Base-by-base conservation (phyloP, 2,113 vertebrate species). In the Centropus bengalensis region DNA sequence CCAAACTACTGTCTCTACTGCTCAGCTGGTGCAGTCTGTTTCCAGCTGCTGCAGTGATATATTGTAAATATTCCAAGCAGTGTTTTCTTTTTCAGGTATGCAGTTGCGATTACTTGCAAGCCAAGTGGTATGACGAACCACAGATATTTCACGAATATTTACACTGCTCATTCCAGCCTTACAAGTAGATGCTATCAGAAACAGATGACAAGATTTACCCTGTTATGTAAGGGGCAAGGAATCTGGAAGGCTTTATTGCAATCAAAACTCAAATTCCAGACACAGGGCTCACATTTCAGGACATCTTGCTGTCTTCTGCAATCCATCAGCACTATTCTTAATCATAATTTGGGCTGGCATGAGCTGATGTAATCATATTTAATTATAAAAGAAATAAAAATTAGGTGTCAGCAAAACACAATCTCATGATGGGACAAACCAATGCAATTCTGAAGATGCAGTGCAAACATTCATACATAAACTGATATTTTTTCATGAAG, bases 141-240 rank as follows among this genome's bases (percentile, higher is more conserved):
- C 27, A 93, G 62, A 47, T 51, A 83, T 86, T 89, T 91, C 86
- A 92, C 84, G 91, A 95, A 96, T 92, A 95, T 95, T 95, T 95
- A 75, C 38, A 4, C 28, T 95, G 38, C 69, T 96, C 77, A 64
- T 95, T 95, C 88, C 95, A 95, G 51, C n/a, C 42, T 87, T 88
- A 67, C 73, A 80, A 96, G 91, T 51, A 92, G 91, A 93, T 94
- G 32, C 19, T 93, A 94, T 96, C 93, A 82, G 62, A 90, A 94
- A 56, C 56, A 95, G 86, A 93, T 91, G 79, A 88, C 76, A 90
- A 54, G 32, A 79, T 88, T 91, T 86, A 55, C n/a, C 8, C 8
- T 10, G 16, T 89, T 95, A 84, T 64, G 86, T 45, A 93, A 96
- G 32, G 14, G 23, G 12, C 15, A 52, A 94, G 52, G 88, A 95